These are phyloP conservation scores for Pangasius mekongensis DNA, from an alignment of 2,797 vertebrate genomes.

Conservation along the genomic window DNA sequence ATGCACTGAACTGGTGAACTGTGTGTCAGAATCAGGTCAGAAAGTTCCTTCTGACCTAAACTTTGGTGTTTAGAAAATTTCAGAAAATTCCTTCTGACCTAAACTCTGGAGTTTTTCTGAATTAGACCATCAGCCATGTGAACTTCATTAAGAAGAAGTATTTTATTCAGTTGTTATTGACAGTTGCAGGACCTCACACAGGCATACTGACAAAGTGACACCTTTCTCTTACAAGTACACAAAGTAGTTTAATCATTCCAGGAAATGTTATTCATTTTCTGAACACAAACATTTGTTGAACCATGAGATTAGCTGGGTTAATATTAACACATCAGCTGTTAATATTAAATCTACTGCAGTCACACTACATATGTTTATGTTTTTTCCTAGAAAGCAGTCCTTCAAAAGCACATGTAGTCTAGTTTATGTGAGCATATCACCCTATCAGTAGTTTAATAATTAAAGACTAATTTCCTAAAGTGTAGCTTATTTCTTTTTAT, in stretches of 20 bases:
- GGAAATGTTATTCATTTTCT: conserved; percentile 29
- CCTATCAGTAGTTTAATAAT: background rate
- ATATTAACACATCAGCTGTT: conserved; percentile 34
- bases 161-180: background rate
- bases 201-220: background rate
- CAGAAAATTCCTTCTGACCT: background rate
- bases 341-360: conserved; percentile 29
- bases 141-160: background rate
- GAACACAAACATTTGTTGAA: conserved; percentile 17
- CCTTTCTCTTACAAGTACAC: conserved; percentile 16
- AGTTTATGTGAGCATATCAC: background rate
- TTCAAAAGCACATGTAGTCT: background rate
- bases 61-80: background rate
- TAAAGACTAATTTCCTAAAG: background rate
- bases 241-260: conserved; percentile 8
- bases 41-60: background rate
- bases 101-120: background rate
- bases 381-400: conserved; percentile 17
- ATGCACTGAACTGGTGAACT: background rate
- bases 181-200: background rate
- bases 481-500: background rate
- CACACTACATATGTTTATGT: conserved; percentile 23
- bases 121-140: background rate
- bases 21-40: background rate
- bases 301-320: background rate